Evolutionary conservation across 2,113 vertebrate genomes (phyloP), one percentile per base, ranked within the genome.

Genomic region (Archilochus colubris): DNA sequence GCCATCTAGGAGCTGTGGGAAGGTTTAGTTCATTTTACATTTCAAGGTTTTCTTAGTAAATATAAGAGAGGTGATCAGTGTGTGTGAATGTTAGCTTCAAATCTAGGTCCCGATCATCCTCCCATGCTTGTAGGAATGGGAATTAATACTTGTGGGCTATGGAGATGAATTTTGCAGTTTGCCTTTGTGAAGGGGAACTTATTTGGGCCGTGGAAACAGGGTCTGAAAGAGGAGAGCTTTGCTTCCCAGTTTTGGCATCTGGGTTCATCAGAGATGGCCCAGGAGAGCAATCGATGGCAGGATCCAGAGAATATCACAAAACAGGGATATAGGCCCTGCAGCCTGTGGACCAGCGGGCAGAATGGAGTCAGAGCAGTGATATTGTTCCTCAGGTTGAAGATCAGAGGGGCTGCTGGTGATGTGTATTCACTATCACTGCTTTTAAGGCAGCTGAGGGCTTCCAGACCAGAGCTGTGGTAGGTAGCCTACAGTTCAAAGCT

Each of bases 251-350:
- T 0, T 1, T 7, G 31, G 44, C 15, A 51, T 50, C 30, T 2
- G 3, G 8, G 3, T 58, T 77, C 24, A 14, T 12, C 28, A 28
- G 73, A 51, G 30, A 20, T 46, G 36, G 31, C 24, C 10, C 48
- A 40, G 68, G 33, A n/a, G 23, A 83, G 44, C 50, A 25, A 6
- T 12, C 15, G 25, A 28, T 77, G 46, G 15, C 18, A 25, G n/a
- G 30, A 53, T 53, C 31, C 22, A 7, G 16, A 17, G 43, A 30
- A 33, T 46, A 28, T 13, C 43, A 57, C 54, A 15, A 43, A 82
- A 36, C 38, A 7, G 0, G 0, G 19, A 48, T 27, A 30, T n/a
- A 36, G 25, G 0, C 46, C 23, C 12, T 73, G 31, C 62, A 2
- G 3, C 22, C 33, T n/a, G 30, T 62, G 64, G 44, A 50, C 50